Evolutionary conservation across 2,113 vertebrate species (phyloP).

Genomic region (Tragelaphus imberbis): DNA sequence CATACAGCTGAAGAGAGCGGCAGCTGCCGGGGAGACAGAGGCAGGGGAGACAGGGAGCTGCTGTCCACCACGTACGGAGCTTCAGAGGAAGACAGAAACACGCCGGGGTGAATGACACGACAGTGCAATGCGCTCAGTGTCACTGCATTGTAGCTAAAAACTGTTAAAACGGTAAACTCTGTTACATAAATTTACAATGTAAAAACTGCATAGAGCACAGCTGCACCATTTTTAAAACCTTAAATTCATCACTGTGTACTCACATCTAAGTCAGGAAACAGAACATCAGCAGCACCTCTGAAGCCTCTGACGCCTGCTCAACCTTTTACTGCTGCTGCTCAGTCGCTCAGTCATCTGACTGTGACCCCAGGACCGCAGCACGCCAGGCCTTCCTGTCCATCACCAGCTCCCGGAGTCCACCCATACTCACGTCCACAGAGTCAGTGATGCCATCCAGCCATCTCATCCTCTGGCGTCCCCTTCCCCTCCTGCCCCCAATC

Average conservation of each 20-base stretch:
- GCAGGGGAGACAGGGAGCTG: not conserved
- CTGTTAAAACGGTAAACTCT: not conserved
- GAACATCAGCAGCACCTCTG: rapidly evolving
- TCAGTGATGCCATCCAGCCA: not conserved
- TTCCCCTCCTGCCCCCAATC: not conserved
- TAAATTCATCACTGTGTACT: not conserved
- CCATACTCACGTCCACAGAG: not conserved
- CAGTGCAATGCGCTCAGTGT: not conserved
- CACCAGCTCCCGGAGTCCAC: not conserved
- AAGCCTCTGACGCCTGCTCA: not conserved
- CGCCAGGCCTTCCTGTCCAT: not conserved
- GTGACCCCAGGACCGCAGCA: not conserved
- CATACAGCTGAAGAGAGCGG: not conserved
- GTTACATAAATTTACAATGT: not conserved
- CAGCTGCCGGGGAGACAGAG: not conserved
- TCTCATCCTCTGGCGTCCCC: not conserved
- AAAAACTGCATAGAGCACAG: not conserved
- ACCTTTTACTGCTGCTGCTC: rapidly evolving
- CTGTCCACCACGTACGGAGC: rapidly evolving
- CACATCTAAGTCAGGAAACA: not conserved
- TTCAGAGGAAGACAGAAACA: not conserved
- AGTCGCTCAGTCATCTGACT: not conserved
- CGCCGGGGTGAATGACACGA: not conserved
- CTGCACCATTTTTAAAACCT: rapidly evolving
- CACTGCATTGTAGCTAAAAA: not conserved